Conservation (phyloP, 2,888 invertebrate species). For the Drosophila histrio region DNA sequence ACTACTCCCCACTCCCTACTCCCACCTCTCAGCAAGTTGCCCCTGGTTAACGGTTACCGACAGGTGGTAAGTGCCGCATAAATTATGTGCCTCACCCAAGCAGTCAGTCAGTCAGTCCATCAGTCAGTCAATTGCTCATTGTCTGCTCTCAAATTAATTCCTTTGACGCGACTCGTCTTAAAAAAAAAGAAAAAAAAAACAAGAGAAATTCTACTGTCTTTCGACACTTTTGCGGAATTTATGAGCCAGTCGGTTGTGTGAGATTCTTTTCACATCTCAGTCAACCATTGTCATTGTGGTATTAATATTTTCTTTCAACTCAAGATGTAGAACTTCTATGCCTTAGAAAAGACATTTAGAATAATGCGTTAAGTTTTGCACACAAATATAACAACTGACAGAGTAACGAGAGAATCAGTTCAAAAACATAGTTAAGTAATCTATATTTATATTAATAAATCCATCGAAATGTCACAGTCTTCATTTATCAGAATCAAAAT, state of each 20-base stretch:
- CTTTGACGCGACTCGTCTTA: slow-evolving; percentile 25
- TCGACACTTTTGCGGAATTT: slow-evolving; percentile 44
- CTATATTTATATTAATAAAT: too few species aligned
- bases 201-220: slow-evolving; percentile 35
- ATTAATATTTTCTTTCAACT: slow-evolving; percentile 15
- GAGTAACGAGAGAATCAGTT: not conserved
- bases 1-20: not conserved
- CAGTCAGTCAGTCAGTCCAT: slow-evolving; percentile 20
- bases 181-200: not conserved
- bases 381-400: not conserved
- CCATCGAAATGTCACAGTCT: too few species aligned
- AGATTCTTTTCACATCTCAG: slow-evolving; percentile 26
- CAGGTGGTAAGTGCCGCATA: slow-evolving; percentile 56
- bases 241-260: slow-evolving; percentile 13
- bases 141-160: slow-evolving; percentile 53
- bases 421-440: too few species aligned
- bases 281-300: slow-evolving; percentile 11
- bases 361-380: not conserved
- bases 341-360: slow-evolving; percentile 12
- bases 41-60: slow-evolving; percentile 30
- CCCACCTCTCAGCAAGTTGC: not conserved
- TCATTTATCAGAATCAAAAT: too few species aligned
- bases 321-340: slow-evolving; percentile 1
- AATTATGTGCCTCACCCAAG: slow-evolving; percentile 39
- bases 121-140: slow-evolving; percentile 42